Evolutionary conservation across 2,888 invertebrate genomes (phyloP), one percentile per base, ranked within the genome.

Genomic region (Reticulitermes lucifugus): DNA sequence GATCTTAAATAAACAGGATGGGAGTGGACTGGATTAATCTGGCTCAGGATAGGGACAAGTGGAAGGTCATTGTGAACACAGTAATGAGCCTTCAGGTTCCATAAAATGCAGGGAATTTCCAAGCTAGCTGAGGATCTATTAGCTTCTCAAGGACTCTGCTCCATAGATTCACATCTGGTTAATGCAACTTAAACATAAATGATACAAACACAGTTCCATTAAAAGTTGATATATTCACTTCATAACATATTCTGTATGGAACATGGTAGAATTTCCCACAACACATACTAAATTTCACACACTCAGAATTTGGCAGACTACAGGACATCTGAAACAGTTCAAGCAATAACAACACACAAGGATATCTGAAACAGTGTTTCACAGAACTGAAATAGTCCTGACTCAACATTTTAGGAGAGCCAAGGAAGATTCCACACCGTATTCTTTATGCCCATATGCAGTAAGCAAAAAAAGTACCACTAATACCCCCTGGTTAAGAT

Each of bases 251-350:
- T 88, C 91, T 91, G 88, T 91, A 91, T 79, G 90, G 91, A 87
- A 91, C 89, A 88, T 91, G 91, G 86, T 91, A 91, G 87, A 90
- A 91, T 89, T 90, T 87, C 43, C 87, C 87, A 83, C 22, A 86
- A 59, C 82, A 86, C 75, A 87, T 71, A 82, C 83, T 85, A 83
- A 87, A 87, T 80, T 81, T 81, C 70, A 83, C 73, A 85, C 81
- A 80, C 75, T 79, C 73, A 79, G 75, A 51, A 55, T 55, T 55
- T 77, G 81, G n/a, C 22, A 70, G 77, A n/a, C 84, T 84, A 65
- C 55, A 51, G 79, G 22, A 59, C 51, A 84, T 65, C 77, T 82
- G 46, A 79, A 73, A 85, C 18, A 85, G 59, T 51, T 18, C 51
- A 71, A 51, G 41, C 43, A 41, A 75, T 29, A 51, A 14, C 10